Evolutionary conservation across 2,888 invertebrate genomes (phyloP), one percentile per base, ranked within the genome.

Genomic region (Phragmatobia fuliginosa): DNA sequence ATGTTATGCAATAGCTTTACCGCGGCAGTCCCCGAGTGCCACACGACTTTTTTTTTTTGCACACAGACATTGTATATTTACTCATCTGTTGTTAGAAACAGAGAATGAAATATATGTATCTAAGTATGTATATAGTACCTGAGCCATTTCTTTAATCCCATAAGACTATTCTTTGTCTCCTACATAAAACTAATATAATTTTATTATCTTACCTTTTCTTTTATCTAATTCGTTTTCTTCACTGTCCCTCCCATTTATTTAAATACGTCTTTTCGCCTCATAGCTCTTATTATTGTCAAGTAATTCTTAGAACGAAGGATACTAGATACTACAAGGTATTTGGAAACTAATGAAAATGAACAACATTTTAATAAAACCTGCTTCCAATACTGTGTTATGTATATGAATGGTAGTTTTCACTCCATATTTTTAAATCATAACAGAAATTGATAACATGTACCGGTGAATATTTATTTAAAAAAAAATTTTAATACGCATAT

Each of bases 141-240:
- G 45, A 21, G 21, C 7, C 21, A 1, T 45, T 45, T 6, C 7
- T 21, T 45, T 45, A 45, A 49, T n/a, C 49, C 10, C n/a, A 11
- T 49, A 2, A 2, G 8, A 7, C 21, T 7, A n/a, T 49, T n/a
- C 7, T 62, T 41, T 41, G 28, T 36, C 38, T 62, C 38, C 31
- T 31, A 25, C 8, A 45, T 38, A 62, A 41, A 21, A 45, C 31
- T 32, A 31, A 45, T 64, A 36, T 33, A 52, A 64, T 52, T 64
- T 64, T 64, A 64, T 52, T 33, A 33, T 64, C 52, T 33, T 64
- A 49, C 63, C 63, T 52, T 64, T 49, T 64, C 52, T 52, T 64
- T 49, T 18, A 64, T 52, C 62, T 49, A 45, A 63, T 64, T 64
- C 52, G 31, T 45, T 31, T 49, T 32, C n/a, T 2, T n/a, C 52